Conservation (phyloP, 2,888 invertebrate genomes). For the Phaedon cochleariae region DNA sequence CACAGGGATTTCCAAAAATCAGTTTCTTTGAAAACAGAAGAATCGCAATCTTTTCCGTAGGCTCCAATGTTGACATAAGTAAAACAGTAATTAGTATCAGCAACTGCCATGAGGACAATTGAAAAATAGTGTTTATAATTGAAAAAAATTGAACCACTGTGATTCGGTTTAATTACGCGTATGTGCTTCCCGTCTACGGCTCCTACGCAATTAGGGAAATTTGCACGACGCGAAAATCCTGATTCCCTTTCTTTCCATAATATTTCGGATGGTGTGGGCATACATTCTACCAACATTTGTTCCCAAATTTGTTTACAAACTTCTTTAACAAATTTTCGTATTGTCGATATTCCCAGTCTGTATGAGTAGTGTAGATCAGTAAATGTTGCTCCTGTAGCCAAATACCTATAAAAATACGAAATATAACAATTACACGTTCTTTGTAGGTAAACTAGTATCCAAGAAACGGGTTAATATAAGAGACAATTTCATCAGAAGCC, state of each 20-base stretch:
- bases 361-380: conserved; percentile 23
- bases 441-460: too few species aligned
- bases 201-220: conserved; percentile 27
- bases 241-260: conserved; percentile 7
- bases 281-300: conserved; percentile 13
- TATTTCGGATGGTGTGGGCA: conserved; percentile 17
- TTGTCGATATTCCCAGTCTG: conserved; percentile 26
- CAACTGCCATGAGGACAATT: conserved; percentile 23
- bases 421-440: too few species aligned
- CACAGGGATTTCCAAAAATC: conserved; percentile 22
- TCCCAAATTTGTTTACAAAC: conserved; percentile 23
- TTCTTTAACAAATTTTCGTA: conserved; percentile 10
- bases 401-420: conserved; percentile 29
- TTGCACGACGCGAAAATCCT: conserved; percentile 11
- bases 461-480: too few species aligned
- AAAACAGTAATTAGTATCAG: conserved; percentile 29
- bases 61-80: conserved; percentile 24
- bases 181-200: too few species aligned
- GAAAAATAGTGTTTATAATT: too few species aligned
- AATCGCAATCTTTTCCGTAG: conserved; percentile 27
- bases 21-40: conserved; percentile 23
- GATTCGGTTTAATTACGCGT: conserved; percentile 14
- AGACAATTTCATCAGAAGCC: too few species aligned
- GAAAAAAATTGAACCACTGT: conserved; percentile 22
- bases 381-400: conserved; percentile 25